These are phyloP conservation scores for Oreohelix idahoensis DNA, from an alignment of 1,140 invertebrate species.

Conservation along the genomic window DNA sequence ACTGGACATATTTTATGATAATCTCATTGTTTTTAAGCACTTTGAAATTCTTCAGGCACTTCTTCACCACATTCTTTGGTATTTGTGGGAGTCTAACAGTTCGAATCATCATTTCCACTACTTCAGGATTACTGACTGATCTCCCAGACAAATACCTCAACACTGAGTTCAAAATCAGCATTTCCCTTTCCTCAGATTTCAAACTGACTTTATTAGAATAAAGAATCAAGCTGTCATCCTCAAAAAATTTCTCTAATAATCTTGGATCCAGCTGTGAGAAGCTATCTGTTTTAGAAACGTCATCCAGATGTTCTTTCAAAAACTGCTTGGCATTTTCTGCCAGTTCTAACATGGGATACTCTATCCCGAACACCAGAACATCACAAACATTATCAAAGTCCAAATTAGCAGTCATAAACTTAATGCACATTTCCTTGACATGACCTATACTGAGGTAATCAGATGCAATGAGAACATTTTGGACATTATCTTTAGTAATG, in stretches of 20 bases:
- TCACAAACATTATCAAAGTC: slow-evolving; percentile 27
- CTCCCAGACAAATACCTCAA: neutral
- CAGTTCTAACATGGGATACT: slow-evolving; percentile 3
- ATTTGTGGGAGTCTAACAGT: slow-evolving; percentile 1
- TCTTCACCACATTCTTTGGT: neutral
- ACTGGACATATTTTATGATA: neutral
- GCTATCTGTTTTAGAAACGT: neutral
- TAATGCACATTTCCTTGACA: slow-evolving; percentile 13
- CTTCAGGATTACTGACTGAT: neutral
- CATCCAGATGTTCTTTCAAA: neutral
- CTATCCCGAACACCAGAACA: neutral
- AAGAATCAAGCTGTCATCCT: slow-evolving; percentile 23
- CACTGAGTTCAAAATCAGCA: slow-evolving; percentile 10
- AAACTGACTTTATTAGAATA: neutral
- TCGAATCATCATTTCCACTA: neutral
- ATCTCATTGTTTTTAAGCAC: neutral
- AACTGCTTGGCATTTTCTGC: neutral
- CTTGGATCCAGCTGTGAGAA: slow-evolving; percentile 9
- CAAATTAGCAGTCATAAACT: slow-evolving; percentile 9
- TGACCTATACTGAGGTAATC: slow-evolving; percentile 22
- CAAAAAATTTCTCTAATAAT: slow-evolving; percentile 5
- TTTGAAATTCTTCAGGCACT: slow-evolving; percentile 4
- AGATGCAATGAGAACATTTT: slow-evolving; percentile 16
- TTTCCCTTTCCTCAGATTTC: neutral
- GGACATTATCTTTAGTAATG: slow-evolving; percentile 27